Percentiles rank a stretch among this genome's conserved stretches.
phyloP scores from a whole-genome alignment of 2,888 invertebrate genomes.

The Asteroscopus sphinx region DNA sequence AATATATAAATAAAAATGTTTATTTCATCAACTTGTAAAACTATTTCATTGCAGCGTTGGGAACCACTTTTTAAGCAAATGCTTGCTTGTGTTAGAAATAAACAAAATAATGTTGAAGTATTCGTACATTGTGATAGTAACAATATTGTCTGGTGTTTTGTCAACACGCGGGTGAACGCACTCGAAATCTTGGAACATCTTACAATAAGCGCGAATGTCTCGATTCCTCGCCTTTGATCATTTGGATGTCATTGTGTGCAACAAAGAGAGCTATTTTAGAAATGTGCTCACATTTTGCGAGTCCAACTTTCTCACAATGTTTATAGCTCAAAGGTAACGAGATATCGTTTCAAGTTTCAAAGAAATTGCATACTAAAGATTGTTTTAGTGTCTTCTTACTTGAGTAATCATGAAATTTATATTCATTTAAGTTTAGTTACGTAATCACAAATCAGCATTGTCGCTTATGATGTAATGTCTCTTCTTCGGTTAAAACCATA shows the following conservation, averaged over 20 bases:
- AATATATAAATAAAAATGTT: too few species aligned
- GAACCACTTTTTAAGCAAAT: too few species aligned
- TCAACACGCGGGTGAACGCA: constrained; percentile 21
- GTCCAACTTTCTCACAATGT: constrained; percentile 3
- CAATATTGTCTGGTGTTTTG: constrained; percentile 35
- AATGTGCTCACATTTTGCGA: constrained; percentile 13
- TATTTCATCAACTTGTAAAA: too few species aligned
- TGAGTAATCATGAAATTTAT: not conserved
- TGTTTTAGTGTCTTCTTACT: not conserved
- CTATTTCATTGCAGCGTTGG: too few species aligned
- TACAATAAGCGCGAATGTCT: constrained; percentile 12
- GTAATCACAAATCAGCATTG: too few species aligned
- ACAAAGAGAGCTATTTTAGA: constrained; percentile 11
- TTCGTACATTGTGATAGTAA: constrained; percentile 15
- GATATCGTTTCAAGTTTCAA: not conserved
- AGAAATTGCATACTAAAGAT: constrained; percentile 5
- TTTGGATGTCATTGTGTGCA: constrained; percentile 21
- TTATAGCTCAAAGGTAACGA: constrained; percentile 4
- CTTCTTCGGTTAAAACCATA: too few species aligned
- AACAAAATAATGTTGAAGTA: too few species aligned
- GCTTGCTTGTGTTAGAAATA: too few species aligned
- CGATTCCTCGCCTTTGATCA: constrained; percentile 24
- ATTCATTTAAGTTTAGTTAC: not conserved
- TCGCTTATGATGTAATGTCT: too few species aligned
- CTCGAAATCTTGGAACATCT: constrained; percentile 1